Evolutionary conservation across 1,140 invertebrate species (phyloP).

Genomic region (Caenorhabditis tropicalis): DNA sequence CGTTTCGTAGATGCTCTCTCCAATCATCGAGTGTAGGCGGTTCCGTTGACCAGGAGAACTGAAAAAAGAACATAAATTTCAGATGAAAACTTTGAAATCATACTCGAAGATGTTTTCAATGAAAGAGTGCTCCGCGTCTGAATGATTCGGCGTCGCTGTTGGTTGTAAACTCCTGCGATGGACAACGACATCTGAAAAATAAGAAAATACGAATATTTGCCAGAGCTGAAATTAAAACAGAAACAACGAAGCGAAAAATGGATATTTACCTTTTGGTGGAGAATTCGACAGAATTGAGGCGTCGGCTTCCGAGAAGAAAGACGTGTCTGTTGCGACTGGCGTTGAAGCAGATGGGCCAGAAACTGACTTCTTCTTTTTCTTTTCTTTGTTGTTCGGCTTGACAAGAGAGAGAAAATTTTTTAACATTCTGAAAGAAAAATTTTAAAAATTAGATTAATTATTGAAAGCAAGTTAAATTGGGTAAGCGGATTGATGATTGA

Average conservation of each 20-base stretch:
- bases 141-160: background rate
- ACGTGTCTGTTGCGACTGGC: background rate
- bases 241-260: no score
- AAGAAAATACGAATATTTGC: background rate
- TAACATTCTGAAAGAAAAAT: background rate
- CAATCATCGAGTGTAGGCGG: constrained; percentile 24
- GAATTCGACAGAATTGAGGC: background rate
- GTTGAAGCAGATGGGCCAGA: background rate
- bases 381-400: background rate
- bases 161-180: constrained; percentile 10
- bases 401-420: constrained; percentile 28
- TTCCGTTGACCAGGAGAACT: constrained; percentile 17
- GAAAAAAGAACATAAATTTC: background rate
- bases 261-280: no score
- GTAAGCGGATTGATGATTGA: no score
- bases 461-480: no score
- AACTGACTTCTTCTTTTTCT: constrained; percentile 28
- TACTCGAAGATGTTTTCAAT: constrained; percentile 31
- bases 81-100: background rate
- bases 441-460: no score
- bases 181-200: constrained; percentile 1
- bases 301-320: constrained; percentile 8
- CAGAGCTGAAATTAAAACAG: no score
- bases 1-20: background rate
- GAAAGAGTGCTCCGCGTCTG: constrained; percentile 6